Conservation (phyloP, 2,888 invertebrate species). For the Malthinus seriepunctatus region DNA sequence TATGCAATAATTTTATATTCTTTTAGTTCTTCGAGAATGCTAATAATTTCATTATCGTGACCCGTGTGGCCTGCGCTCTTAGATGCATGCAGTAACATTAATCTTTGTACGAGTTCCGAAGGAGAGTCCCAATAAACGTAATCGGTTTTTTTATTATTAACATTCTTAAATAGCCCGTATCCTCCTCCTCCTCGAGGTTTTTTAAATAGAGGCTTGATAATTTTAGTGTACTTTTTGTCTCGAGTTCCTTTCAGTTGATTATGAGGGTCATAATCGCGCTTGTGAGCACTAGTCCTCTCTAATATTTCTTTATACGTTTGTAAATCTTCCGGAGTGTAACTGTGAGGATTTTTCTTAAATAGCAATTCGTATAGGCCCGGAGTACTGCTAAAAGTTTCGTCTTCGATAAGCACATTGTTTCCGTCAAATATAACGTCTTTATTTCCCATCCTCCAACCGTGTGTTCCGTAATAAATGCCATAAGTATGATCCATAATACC, state of each 20-base stretch:
- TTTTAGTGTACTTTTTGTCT: neutral
- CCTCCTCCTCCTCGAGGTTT: neutral
- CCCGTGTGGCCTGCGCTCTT: neutral
- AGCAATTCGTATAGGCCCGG: neutral
- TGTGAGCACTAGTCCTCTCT: neutral
- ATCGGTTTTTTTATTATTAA: neutral
- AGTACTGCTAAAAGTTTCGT: neutral
- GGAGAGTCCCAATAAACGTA: slow-evolving; percentile 1
- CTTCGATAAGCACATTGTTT: neutral
- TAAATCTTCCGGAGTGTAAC: neutral
- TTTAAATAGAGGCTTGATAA: slow-evolving; percentile 5
- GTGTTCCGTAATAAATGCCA: neutral
- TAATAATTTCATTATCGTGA: neutral
- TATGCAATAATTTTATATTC: neutral
- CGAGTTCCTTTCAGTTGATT: neutral
- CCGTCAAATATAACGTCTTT: neutral
- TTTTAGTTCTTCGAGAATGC: slow-evolving; percentile 2
- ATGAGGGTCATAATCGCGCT: neutral
- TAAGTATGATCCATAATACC: neutral
- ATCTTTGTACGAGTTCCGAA: neutral
- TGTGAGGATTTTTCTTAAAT: neutral
- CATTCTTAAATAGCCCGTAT: neutral
- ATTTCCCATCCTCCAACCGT: neutral
- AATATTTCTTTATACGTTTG: neutral
- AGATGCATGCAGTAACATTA: neutral